These are phyloP conservation scores for Tor tambroides DNA, from an alignment of 2,113 vertebrate genomes.

Conservation along the genomic window DNA sequence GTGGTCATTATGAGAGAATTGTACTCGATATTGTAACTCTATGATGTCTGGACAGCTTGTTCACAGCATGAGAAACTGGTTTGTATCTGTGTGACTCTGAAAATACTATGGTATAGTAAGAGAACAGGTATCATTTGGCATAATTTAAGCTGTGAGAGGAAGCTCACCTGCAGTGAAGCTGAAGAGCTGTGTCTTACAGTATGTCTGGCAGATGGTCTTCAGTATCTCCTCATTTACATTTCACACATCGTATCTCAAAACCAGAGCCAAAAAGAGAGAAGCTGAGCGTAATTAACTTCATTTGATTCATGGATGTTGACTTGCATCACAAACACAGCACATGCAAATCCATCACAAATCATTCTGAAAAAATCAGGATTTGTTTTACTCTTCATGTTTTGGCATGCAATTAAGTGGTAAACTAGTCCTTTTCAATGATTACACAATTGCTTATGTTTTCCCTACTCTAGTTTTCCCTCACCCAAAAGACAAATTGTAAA, in stretches of 20 bases:
- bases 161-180: background rate
- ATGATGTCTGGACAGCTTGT: background rate
- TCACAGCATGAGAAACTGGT: background rate
- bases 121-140: background rate
- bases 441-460: background rate
- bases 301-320: constrained; percentile 19
- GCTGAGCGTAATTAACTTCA: constrained; percentile 1
- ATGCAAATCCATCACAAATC: background rate
- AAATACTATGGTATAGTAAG: background rate
- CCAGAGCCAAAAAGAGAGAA: background rate
- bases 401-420: background rate
- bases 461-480: background rate
- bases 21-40: too few relatives aligned
- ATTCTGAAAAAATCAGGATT: constrained; percentile 10
- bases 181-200: background rate
- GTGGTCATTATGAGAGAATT: too few relatives aligned
- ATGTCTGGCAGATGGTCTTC: constrained; percentile 8
- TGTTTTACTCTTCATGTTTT: background rate
- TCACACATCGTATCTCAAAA: constrained; percentile 27
- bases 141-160: background rate
- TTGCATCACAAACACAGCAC: background rate
- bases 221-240: background rate
- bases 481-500: background rate
- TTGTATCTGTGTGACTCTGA: background rate
- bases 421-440: background rate